These are phyloP conservation scores for Synanthedon andrenaeformis DNA, from an alignment of 2,888 invertebrate species.

Conservation along the genomic window DNA sequence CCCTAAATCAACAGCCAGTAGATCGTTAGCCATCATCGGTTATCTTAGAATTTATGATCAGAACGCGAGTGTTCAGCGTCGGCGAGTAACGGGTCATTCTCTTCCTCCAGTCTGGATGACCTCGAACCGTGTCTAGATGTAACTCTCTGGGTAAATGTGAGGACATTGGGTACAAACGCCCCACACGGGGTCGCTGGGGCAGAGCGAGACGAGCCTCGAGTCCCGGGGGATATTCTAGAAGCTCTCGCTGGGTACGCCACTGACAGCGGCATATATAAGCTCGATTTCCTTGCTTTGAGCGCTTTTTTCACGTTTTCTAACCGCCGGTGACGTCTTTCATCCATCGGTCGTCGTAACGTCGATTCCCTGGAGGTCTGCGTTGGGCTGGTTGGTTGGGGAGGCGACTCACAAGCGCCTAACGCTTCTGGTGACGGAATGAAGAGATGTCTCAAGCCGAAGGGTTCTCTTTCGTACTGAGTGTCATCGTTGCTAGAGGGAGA, in stretches of 20 bases:
- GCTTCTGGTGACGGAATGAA: conserved; percentile 35
- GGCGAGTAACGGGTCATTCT: conserved; percentile 74
- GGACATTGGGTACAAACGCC: conserved; percentile 73
- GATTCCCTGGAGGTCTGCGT: conserved; percentile 81
- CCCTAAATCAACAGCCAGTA: background rate
- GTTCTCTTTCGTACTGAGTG: conserved; percentile 37
- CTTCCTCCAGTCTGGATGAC: conserved; percentile 60
- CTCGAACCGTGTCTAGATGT: conserved; percentile 61
- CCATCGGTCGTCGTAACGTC: conserved; percentile 73
- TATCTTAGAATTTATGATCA: conserved; percentile 52
- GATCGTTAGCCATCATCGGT: background rate
- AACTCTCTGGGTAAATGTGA: conserved; percentile 71
- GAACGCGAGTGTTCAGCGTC: conserved; percentile 41
- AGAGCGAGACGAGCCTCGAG: conserved; percentile 78
- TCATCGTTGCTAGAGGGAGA: conserved; percentile 34
- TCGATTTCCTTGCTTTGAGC: conserved; percentile 69
- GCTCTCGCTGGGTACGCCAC: conserved; percentile 40
- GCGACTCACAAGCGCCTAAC: conserved; percentile 67
- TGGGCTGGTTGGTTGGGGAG: conserved; percentile 86
- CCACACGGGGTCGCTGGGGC: conserved; percentile 85
- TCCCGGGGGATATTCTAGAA: conserved; percentile 46
- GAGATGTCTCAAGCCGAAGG: conserved; percentile 37
- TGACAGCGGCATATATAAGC: conserved; percentile 77
- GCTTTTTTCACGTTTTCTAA: conserved; percentile 37
- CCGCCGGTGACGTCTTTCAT: conserved; percentile 66